Evolutionary conservation across 2,113 vertebrate species (phyloP), one percentile per base, ranked within the genome.

Genomic region (Phalacrocorax aristotelis): DNA sequence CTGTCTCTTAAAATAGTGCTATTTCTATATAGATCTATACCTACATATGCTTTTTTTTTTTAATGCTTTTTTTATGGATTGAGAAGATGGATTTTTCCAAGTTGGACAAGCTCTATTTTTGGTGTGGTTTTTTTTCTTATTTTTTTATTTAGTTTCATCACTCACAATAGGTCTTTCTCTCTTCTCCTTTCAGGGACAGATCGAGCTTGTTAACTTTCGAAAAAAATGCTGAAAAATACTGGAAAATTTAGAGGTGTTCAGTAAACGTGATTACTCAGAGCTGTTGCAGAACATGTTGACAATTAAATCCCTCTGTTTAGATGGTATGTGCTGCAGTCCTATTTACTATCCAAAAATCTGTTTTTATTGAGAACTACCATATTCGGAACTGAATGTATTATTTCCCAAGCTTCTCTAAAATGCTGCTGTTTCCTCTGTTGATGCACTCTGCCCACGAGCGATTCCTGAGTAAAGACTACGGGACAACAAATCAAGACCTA

Each of bases 391-490:
- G 30, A 89, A n/a, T 12, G 29, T 36, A 36, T 8, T 69, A 25
- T 60, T 92, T 91, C 19, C 55, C 21, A 84, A 55, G 23, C 1
- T 89, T 93, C 93, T 92, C 30, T 46, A 55, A 82, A 78, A 82
- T 69, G 57, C 8, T 76, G 10, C 3, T 76, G 20, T 69, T 90
- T 78, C 5, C 44, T 82, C 68, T 58, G 5, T 17, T 70, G 66
- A 78, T 57, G 10, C 11, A 32, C 21, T 84, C 57, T 40, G 66
- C 15, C 19, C 82, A 80, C 0, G 3, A 92, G 34, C 78, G 80
- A 74, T 93, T 92, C 94, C 94, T 97, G 97, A 97, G 89, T 89
- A 87, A 84, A 93, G 66, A 66, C 71, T 70, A 70, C 8, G 71
- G 62, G 66, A 80, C 34, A 79, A 71, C 3, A 20, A 88, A 80